Percentiles rank a stretch among this genome's conserved stretches.
These are phyloP conservation scores for Caretta caretta DNA, from an alignment of 2,113 vertebrate species.

Conservation along the genomic window DNA sequence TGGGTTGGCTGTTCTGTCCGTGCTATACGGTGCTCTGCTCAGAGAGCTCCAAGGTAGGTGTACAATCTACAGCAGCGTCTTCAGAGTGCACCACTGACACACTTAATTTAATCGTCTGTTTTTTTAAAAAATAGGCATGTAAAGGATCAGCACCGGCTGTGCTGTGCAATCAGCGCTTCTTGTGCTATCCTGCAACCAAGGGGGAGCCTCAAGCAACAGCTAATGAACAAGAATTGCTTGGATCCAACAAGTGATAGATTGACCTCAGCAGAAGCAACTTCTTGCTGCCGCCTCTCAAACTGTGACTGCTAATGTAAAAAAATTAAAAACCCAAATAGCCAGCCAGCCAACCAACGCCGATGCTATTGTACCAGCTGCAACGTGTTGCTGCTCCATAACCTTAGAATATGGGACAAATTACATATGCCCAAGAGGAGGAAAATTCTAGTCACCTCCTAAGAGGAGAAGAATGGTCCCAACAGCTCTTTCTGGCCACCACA, in stretches of 20 bases:
- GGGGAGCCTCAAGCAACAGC: background rate
- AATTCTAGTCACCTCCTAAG: background rate
- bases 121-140: background rate
- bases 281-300: background rate
- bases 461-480: background rate
- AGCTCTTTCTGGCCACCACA: constrained; percentile 45
- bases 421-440: background rate
- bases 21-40: background rate
- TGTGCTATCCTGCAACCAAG: fast-evolving
- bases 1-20: background rate
- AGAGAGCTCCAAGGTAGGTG: background rate
- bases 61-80: background rate
- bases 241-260: background rate
- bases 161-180: background rate
- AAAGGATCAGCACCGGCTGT: background rate
- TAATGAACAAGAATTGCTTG: background rate
- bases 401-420: background rate
- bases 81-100: background rate
- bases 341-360: background rate
- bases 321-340: background rate
- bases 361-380: background rate
- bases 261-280: background rate
- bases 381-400: background rate
- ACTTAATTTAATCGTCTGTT: background rate
- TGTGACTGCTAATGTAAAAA: background rate